Base-by-base conservation (phyloP, 2,888 invertebrate species). In the Exocentrus adspersus region DNA sequence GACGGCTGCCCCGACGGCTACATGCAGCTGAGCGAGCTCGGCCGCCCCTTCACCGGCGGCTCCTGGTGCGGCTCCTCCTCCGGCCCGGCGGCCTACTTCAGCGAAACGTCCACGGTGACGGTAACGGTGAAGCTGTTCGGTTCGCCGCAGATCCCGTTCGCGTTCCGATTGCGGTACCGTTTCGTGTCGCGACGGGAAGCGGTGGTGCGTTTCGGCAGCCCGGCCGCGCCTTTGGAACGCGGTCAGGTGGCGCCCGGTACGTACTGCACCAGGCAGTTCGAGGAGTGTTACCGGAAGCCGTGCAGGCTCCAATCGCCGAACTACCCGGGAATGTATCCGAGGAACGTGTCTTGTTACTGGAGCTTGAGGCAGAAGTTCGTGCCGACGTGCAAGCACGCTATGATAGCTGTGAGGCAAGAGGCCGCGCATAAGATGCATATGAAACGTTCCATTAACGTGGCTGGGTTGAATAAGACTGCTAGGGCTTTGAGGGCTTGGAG, bases 271-370 rank as follows among this genome's bases (percentile, higher is more conserved):
- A 92, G 85, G 89, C 94, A 79, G 86, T 94, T 76, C 90, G 94
- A 80, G 90, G 93, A 83, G 90, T 95, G 85, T 90, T 94, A 84
- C 92, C 93, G 84, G 67, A 93, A 92, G 79, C 90, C 91, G 64
- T 95, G 95, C 80, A 89, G 93, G 54, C 85, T 95, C 69, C 95
- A 95, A 83, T 93, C 93, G 71, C 95, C 95, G 54, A 95, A 95
- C 83, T 95, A 94, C 81, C 95, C 95, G 9, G 94, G 94, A 62
- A 92, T 94, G 88, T 91, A 91, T 77, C 91, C 91, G 5, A 85
- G 95, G 70, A 96, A 96, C 83, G 94, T 96, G 19, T 93, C 94
- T 64, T 97, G 97, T 82, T 92, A 93, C 81, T 94, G 94, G 87
- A 93, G 92, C 68, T 85, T 95, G 70, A 87, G 93, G 37, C 93